A percentile compares a stretch with the other conserved stretches of the same genome.
These are phyloP conservation scores for Cosmorhoe ocellata DNA, from an alignment of 2,888 invertebrate genomes.

Conservation along the genomic window DNA sequence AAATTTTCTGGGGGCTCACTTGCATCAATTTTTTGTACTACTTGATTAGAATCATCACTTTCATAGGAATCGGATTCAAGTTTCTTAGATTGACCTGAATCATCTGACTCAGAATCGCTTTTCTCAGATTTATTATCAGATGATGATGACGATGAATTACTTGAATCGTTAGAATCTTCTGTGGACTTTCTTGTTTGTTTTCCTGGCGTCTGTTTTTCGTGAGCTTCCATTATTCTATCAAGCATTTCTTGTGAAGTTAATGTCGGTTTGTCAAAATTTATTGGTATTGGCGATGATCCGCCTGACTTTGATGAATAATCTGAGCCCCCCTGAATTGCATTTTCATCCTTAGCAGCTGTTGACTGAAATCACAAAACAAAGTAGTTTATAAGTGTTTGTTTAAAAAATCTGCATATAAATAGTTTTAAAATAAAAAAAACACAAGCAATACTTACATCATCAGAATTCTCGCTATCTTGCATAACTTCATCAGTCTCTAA, in stretches of 20 bases:
- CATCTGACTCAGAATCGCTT: background rate
- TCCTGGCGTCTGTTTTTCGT: no score
- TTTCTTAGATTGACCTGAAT: constrained; percentile 1
- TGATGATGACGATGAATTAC: background rate
- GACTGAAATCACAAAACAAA: constrained; percentile 3
- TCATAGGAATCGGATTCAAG: background rate
- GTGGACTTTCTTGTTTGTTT: no score
- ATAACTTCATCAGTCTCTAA: constrained; percentile 23
- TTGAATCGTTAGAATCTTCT: no score
- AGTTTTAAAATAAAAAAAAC: no score
- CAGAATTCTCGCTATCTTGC: background rate
- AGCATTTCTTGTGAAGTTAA: constrained; percentile 2
- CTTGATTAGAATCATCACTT: constrained; percentile 5
- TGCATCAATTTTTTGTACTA: constrained; percentile 15
- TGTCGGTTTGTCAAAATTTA: background rate
- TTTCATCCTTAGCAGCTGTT: background rate
- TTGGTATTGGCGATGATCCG: background rate
- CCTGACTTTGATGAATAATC: background rate
- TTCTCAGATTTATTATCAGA: background rate
- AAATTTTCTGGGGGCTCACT: constrained; percentile 21
- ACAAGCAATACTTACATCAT: constrained; percentile 3
- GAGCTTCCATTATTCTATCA: constrained; percentile 1
- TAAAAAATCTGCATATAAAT: no score
- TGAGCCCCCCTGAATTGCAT: constrained; percentile 2
- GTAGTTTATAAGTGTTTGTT: no score